Percentiles rank a stretch among this genome's conserved stretches.
Evolutionary conservation across 2,797 vertebrate species (phyloP).

Genomic region (Centroberyx gerrardi): DNA sequence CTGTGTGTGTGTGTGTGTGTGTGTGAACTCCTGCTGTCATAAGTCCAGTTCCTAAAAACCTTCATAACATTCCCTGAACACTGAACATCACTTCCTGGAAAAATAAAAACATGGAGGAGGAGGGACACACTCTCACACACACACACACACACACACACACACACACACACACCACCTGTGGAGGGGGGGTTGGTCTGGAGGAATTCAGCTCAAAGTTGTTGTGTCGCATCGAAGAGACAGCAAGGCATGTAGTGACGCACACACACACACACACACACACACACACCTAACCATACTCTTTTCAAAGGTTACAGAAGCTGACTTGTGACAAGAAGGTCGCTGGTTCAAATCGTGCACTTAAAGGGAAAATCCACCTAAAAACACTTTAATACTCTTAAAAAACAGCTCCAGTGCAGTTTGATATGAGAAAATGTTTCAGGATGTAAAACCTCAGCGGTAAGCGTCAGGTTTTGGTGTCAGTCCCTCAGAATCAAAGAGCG

Average conservation of each 20-base stretch:
- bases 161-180: slow-evolving; percentile 12
- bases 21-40: background rate
- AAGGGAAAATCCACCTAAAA: background rate
- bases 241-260: slow-evolving; percentile 35
- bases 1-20: slow-evolving; percentile 22
- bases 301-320: slow-evolving; percentile 43
- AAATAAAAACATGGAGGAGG: no score
- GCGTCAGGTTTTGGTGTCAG: no score
- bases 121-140: slow-evolving; percentile 14
- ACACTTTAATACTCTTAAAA: no score
- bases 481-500: no score
- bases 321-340: background rate
- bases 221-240: slow-evolving; percentile 48
- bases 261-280: background rate
- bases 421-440: no score
- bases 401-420: no score
- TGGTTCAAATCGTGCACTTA: slow-evolving; percentile 3
- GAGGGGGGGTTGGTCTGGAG: background rate
- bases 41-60: no score
- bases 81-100: slow-evolving; percentile 3
- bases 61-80: background rate
- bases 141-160: slow-evolving; percentile 19
- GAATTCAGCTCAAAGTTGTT: slow-evolving; percentile 39
- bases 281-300: slow-evolving; percentile 17
- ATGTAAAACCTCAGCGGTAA: no score